Percentiles rank a stretch among this genome's conserved stretches.
Evolutionary conservation across 2,113 vertebrate genomes (phyloP).

Genomic region (Channa argus): DNA sequence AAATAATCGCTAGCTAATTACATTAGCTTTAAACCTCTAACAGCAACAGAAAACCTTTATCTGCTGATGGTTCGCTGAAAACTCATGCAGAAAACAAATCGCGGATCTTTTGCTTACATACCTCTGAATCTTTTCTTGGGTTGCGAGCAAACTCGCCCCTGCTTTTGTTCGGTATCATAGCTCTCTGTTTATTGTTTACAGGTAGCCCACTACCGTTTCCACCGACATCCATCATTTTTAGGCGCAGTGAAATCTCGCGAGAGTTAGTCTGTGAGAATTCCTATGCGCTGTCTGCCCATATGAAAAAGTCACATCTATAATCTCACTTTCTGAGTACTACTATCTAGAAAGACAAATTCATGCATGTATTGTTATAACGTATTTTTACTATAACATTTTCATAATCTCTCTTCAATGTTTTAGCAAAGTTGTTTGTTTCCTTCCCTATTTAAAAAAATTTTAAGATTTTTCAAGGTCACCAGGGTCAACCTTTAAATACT

Average conservation of each 20-base stretch:
- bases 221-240: conserved; percentile 86
- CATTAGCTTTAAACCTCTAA: conserved; percentile 29
- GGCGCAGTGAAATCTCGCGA: conserved; percentile 68
- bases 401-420: no score
- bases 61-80: background rate
- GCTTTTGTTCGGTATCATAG: conserved; percentile 82
- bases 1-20: background rate
- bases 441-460: background rate
- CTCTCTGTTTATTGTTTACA: conserved; percentile 90
- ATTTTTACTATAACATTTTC: no score
- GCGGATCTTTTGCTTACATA: conserved; percentile 58
- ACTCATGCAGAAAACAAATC: background rate
- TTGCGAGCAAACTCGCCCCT: conserved; percentile 90
- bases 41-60: conserved; percentile 25
- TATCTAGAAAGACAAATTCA: no score
- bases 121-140: conserved; percentile 95
- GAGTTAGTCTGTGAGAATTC: background rate
- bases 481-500: no score
- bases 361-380: no score
- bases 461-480: no score
- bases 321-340: no score
- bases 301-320: no score
- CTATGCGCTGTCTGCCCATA: no score
- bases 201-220: conserved; percentile 77
- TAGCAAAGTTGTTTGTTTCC: background rate